phyloP scores from a whole-genome alignment of 2,797 vertebrate species.

The Picus viridis region DNA sequence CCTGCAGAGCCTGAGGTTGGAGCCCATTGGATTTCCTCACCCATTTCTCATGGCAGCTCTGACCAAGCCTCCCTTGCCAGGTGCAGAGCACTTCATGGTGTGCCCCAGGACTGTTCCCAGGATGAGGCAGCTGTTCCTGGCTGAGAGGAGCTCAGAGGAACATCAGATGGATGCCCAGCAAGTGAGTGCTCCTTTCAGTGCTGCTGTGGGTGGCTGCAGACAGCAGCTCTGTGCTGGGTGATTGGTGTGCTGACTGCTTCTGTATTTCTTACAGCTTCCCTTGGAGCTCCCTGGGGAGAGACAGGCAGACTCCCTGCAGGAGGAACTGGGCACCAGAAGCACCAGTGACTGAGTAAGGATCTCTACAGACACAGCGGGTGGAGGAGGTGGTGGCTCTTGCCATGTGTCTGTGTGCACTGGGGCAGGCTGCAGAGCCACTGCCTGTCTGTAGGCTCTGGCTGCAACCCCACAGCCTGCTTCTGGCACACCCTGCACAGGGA shows the following conservation, averaged over 20 bases:
- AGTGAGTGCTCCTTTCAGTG: slow-evolving; percentile 69
- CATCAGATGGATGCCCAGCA: slow-evolving; percentile 76
- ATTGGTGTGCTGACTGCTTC: slow-evolving; percentile 55
- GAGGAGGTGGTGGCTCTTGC: not conserved
- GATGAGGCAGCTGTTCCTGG: slow-evolving; percentile 68
- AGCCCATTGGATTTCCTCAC: slow-evolving; percentile 60
- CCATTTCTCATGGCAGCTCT: slow-evolving; percentile 73
- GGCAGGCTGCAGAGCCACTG: not conserved
- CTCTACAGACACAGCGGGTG: slow-evolving; percentile 34
- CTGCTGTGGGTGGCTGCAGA: slow-evolving; percentile 58
- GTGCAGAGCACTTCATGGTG: slow-evolving; percentile 69
- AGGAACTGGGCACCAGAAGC: slow-evolving; percentile 67
- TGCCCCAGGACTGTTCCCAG: slow-evolving; percentile 62
- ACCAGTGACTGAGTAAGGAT: slow-evolving; percentile 65
- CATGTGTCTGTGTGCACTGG: not conserved
- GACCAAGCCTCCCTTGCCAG: slow-evolving; percentile 73
- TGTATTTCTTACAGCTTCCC: slow-evolving; percentile 67
- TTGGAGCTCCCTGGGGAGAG: slow-evolving; percentile 32
- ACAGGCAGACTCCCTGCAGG: slow-evolving; percentile 59
- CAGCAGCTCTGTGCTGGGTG: slow-evolving; percentile 44
- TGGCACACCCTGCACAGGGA: not conserved
- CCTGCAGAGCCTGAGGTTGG: slow-evolving; percentile 27
- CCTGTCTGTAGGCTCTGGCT: not conserved
- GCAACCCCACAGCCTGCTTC: not conserved
- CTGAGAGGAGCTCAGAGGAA: slow-evolving; percentile 69